These are phyloP conservation scores for Proterorhinus semilunaris DNA, from an alignment of 2,113 vertebrate species.

Conservation along the genomic window DNA sequence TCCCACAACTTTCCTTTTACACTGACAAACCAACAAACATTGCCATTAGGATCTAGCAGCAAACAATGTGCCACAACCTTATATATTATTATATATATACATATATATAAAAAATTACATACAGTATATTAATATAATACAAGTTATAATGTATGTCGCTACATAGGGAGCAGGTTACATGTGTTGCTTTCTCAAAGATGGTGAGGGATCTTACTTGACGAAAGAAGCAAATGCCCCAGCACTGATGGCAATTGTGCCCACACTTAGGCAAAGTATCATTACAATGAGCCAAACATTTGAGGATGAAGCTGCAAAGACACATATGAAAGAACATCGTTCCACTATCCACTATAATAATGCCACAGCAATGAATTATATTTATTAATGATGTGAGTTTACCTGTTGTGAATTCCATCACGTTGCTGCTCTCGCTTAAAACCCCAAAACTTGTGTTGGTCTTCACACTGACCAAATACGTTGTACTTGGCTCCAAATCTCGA, in stretches of 20 bases:
- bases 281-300: accelerated
- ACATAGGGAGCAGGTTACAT: no score
- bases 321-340: not conserved
- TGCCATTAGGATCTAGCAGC: slow-evolving; percentile 2
- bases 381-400: slow-evolving; percentile 45
- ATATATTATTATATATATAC: no score
- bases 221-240: slow-evolving; percentile 18
- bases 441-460: accelerated
- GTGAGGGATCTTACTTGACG: slow-evolving; percentile 58
- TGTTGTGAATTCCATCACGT: slow-evolving; percentile 51
- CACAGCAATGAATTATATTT: not conserved
- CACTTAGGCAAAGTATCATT: slow-evolving; percentile 37
- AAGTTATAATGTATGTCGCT: no score
- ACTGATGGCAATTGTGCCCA: slow-evolving; percentile 42
- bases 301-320: slow-evolving; percentile 47
- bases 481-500: slow-evolving; percentile 25
- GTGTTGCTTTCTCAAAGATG: no score
- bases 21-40: slow-evolving; percentile 36
- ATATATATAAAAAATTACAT: no score
- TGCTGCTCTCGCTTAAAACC: slow-evolving; percentile 60
- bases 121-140: no score
- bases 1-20: slow-evolving; percentile 57
- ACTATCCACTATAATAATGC: not conserved
- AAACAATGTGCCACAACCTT: not conserved
- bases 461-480: slow-evolving; percentile 57